phyloP scores from a whole-genome alignment of 2,797 vertebrate genomes.

The Podarcis lilfordi region DNA sequence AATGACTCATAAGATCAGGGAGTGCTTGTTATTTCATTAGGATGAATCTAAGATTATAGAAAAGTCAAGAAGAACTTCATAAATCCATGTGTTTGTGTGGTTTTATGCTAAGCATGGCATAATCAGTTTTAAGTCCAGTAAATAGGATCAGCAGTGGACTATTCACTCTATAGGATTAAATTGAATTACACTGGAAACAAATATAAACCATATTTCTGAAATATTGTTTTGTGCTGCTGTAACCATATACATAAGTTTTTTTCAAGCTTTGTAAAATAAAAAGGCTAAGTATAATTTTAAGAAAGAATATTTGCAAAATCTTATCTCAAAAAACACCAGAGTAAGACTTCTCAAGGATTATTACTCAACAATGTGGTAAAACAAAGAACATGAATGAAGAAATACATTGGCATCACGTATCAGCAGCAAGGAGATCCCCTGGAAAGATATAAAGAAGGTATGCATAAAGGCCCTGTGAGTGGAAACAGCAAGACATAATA shows the following conservation, averaged over 20 bases:
- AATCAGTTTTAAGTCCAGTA: slow-evolving; percentile 60
- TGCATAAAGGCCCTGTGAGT: neutral
- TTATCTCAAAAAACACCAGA: neutral
- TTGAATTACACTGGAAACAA: slow-evolving; percentile 31
- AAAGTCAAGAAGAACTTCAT: slow-evolving; percentile 57
- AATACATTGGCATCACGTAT: neutral
- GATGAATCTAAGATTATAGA: slow-evolving; percentile 50
- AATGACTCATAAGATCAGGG: slow-evolving; percentile 52
- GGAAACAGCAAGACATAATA: neutral
- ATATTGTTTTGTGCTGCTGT: slow-evolving; percentile 17
- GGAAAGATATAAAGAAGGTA: neutral
- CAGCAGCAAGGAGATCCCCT: neutral
- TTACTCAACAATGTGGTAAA: neutral
- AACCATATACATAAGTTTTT: neutral
- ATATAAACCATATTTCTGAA: slow-evolving; percentile 22
- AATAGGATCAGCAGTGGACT: slow-evolving; percentile 48
- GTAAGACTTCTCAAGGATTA: neutral
- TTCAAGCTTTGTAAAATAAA: neutral
- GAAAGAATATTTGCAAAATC: neutral
- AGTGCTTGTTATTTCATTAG: slow-evolving; percentile 61
- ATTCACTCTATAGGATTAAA: neutral
- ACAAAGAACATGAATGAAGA: neutral
- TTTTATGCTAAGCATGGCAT: slow-evolving; percentile 59
- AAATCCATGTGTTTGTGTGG: slow-evolving; percentile 49
- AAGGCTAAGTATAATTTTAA: neutral